phyloP scores from a whole-genome alignment of 2,113 vertebrate genomes.

The Cyprinus carpio region DNA sequence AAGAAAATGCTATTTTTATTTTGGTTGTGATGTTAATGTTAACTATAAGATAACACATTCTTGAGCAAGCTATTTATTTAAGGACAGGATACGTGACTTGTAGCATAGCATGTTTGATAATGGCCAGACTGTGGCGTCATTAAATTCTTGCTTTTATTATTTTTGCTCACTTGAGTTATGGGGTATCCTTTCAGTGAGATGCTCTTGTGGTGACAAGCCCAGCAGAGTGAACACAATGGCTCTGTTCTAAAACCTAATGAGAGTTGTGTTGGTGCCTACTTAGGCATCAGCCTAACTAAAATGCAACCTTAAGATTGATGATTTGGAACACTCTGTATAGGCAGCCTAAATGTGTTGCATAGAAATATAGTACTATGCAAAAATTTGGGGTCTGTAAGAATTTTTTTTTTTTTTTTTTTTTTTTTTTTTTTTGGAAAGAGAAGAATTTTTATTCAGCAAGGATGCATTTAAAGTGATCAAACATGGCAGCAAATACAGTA shows the following conservation, averaged over 20 bases:
- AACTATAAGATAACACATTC: not conserved
- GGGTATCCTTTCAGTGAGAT: not conserved
- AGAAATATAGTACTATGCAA: not conserved
- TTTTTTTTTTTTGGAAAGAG: no score
- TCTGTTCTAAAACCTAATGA: not conserved
- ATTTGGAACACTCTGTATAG: not conserved
- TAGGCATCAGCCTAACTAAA: not conserved
- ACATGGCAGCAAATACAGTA: not conserved
- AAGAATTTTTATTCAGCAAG: not conserved
- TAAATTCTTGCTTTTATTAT: constrained; percentile 36
- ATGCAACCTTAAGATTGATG: not conserved
- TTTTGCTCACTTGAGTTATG: constrained; percentile 13
- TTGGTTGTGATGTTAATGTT: not conserved
- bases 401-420: no score
- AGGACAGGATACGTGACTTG: not conserved
- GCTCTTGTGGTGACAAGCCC: constrained; percentile 1
- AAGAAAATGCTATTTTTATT: not conserved
- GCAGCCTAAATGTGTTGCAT: not conserved
- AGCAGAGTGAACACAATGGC: not conserved
- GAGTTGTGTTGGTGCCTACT: not conserved
- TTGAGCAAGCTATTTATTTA: not conserved
- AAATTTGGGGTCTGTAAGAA: not conserved
- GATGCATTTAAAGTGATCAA: not conserved
- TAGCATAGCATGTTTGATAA: not conserved
- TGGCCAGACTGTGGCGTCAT: constrained; percentile 9